phyloP scores from a whole-genome alignment of 2,113 vertebrate genomes.

The Percopsis transmontana region DNA sequence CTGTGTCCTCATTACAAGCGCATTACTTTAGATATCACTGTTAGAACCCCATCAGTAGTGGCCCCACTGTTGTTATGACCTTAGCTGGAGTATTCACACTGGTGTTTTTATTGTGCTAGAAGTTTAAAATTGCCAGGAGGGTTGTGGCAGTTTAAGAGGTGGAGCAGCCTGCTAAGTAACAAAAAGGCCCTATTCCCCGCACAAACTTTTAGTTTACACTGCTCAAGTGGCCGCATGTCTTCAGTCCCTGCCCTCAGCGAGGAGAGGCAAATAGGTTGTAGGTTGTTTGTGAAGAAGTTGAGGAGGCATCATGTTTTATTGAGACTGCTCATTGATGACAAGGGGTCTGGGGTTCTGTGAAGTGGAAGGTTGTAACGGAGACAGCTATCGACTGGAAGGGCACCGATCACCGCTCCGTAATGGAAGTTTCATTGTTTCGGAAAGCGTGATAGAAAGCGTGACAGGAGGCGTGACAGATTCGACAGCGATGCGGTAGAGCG shows the following conservation, averaged over 20 bases:
- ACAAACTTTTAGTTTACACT: conserved; percentile 44
- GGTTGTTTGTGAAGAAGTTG: conserved; percentile 36
- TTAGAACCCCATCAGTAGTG: neutral
- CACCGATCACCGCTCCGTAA: neutral
- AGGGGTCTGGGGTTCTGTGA: conserved; percentile 15
- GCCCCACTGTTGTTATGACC: neutral
- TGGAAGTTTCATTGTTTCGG: neutral
- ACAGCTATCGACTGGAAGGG: conserved; percentile 5
- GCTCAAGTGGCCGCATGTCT: conserved; percentile 53
- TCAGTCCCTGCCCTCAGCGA: conserved; percentile 36
- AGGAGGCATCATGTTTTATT: conserved; percentile 29
- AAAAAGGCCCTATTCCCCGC: neutral
- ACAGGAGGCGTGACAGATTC: neutral
- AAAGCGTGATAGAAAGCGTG: neutral
- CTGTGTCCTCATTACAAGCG: neutral
- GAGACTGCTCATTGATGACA: conserved; percentile 31
- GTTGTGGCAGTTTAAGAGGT: neutral
- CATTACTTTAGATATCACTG: conserved; percentile 2
- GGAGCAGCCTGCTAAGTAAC: neutral
- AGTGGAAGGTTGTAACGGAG: conserved; percentile 30
- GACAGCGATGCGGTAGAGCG: neutral
- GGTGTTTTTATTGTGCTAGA: conserved; percentile 8
- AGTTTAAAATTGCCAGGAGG: neutral
- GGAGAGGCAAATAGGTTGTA: conserved; percentile 49
- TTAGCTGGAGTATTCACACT: conserved; percentile 14